These are phyloP conservation scores for Pseudococcus jackbeardsleyi DNA, from an alignment of 2,888 invertebrate genomes.

Conservation along the genomic window DNA sequence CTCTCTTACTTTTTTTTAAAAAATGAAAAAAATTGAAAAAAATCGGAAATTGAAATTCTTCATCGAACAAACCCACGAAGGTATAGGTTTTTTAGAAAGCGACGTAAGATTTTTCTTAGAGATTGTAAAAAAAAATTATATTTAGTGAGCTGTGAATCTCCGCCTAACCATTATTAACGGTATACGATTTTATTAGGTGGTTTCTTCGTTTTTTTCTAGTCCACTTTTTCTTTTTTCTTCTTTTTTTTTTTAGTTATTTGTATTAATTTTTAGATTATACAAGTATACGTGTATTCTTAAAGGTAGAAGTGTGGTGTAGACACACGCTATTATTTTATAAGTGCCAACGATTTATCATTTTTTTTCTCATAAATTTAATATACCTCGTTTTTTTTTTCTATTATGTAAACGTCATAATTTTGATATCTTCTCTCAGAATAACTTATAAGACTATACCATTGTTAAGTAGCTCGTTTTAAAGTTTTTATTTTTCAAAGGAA, in stretches of 20 bases:
- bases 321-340: slow-evolving; percentile 41
- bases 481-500: slow-evolving; percentile 49
- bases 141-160: slow-evolving; percentile 65
- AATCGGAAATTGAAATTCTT: neutral
- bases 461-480: slow-evolving; percentile 60
- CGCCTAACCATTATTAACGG: slow-evolving; percentile 62
- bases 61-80: neutral
- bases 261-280: slow-evolving; percentile 52
- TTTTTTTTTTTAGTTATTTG: slow-evolving; percentile 58
- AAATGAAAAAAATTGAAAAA: slow-evolving; percentile 1
- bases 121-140: slow-evolving; percentile 45
- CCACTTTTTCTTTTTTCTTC: slow-evolving; percentile 52
- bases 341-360: slow-evolving; percentile 57
- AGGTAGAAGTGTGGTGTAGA: slow-evolving; percentile 35
- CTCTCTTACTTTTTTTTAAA: neutral
- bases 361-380: slow-evolving; percentile 61
- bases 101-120: neutral
- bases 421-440: slow-evolving; percentile 57
- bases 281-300: slow-evolving; percentile 63
- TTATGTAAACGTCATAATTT: slow-evolving; percentile 44
- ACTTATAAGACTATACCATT: slow-evolving; percentile 64
- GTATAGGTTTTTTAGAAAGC: neutral
- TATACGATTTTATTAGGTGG: slow-evolving; percentile 61
- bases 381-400: slow-evolving; percentile 53
- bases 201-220: slow-evolving; percentile 62